Percentiles rank a stretch among this genome's conserved stretches.
These are phyloP conservation scores for Sebastes jordani DNA, from an alignment of 2,797 vertebrate species.

Conservation along the genomic window DNA sequence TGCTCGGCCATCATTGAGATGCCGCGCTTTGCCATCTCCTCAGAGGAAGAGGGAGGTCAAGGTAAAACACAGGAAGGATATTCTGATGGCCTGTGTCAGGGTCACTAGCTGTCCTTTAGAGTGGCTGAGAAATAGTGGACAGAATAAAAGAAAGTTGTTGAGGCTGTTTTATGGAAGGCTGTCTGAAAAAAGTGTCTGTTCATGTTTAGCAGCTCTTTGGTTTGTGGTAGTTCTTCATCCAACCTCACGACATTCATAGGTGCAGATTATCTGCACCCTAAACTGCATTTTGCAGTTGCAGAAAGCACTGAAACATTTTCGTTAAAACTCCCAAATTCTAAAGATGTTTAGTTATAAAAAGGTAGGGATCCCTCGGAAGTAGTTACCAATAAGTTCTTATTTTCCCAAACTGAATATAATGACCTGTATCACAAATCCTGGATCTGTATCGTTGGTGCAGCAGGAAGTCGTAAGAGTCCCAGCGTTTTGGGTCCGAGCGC, in stretches of 20 bases:
- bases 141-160: no score
- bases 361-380: not conserved
- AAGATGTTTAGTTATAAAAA: not conserved
- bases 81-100: not conserved
- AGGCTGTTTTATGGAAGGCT: no score
- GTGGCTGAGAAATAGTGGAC: no score
- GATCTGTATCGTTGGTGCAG: not conserved
- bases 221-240: no score
- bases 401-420: not conserved
- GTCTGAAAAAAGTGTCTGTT: no score
- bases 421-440: not conserved
- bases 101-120: not conserved
- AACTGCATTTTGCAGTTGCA: no score
- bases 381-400: not conserved
- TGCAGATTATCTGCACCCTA: no score
- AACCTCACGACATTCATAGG: no score
- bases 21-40: slow-evolving; percentile 90
- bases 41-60: slow-evolving; percentile 85
- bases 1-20: slow-evolving; percentile 93
- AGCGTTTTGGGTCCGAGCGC: slow-evolving; percentile 68
- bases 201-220: no score
- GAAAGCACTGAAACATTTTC: no score
- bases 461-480: slow-evolving; percentile 70
- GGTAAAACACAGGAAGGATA: slow-evolving; percentile 2
- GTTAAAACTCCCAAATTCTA: not conserved